A percentile compares a stretch with the other conserved stretches of the same genome.
phyloP scores from a whole-genome alignment of 2,888 invertebrate genomes.

The Gastrophysa polygoni region DNA sequence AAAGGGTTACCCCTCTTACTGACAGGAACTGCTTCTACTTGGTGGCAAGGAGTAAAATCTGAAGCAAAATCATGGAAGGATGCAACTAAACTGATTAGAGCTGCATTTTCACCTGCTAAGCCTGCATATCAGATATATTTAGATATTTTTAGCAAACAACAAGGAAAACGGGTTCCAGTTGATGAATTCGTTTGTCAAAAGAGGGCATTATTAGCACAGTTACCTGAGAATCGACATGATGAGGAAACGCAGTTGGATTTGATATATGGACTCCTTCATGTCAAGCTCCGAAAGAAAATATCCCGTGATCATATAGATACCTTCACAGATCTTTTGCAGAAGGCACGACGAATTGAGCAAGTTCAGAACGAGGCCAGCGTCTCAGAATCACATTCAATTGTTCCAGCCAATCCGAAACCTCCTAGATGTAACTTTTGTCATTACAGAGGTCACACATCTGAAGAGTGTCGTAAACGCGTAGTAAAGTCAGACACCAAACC shows the following conservation, averaged over 20 bases:
- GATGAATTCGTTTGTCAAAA: slow-evolving; percentile 31
- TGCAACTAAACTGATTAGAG: slow-evolving; percentile 22
- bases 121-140: slow-evolving; percentile 32
- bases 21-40: slow-evolving; percentile 21
- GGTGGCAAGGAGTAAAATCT: slow-evolving; percentile 29
- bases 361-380: neutral
- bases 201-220: slow-evolving; percentile 29
- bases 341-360: slow-evolving; percentile 10
- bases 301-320: slow-evolving; percentile 3
- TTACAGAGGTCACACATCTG: slow-evolving; percentile 5
- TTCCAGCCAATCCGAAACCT: neutral
- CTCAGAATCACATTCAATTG: neutral
- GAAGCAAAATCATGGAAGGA: slow-evolving; percentile 24
- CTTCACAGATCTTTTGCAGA: slow-evolving; percentile 10
- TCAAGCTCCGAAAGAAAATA: slow-evolving; percentile 3
- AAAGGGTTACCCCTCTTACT: slow-evolving; percentile 28
- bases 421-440: slow-evolving; percentile 13
- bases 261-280: slow-evolving; percentile 27
- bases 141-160: slow-evolving; percentile 27
- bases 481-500: neutral
- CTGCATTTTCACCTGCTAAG: slow-evolving; percentile 30
- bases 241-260: slow-evolving; percentile 36
- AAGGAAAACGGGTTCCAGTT: slow-evolving; percentile 16
- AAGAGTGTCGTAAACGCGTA: slow-evolving; percentile 13
- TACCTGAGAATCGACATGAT: slow-evolving; percentile 26